phyloP scores from a whole-genome alignment of 2,797 vertebrate genomes.

The Echeneis naucrates region DNA sequence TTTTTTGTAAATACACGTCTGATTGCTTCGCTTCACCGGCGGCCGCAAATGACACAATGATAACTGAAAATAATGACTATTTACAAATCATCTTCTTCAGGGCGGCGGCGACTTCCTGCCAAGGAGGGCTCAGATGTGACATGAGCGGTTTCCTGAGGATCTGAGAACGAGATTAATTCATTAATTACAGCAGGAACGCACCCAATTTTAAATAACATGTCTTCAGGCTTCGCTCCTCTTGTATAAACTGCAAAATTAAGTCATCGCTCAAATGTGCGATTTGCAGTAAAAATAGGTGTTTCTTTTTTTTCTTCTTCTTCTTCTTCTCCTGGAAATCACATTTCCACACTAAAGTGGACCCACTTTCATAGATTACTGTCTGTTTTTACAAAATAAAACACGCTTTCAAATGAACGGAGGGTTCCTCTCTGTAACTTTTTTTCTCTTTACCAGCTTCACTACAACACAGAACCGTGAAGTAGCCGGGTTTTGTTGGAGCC shows the following conservation, averaged over 20 bases:
- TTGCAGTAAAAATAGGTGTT: neutral
- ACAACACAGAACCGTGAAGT: too few relatives aligned
- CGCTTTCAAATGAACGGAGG: too few relatives aligned
- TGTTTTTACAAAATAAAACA: too few relatives aligned
- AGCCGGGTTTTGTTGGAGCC: too few relatives aligned
- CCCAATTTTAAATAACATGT: neutral
- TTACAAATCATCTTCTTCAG: neutral
- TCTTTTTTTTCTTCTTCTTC: too few relatives aligned
- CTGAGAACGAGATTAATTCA: neutral
- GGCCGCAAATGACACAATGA: neutral
- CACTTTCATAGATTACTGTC: too few relatives aligned
- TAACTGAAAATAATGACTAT: slow-evolving; percentile 4
- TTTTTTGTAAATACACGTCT: slow-evolving; percentile 2
- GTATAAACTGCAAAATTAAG: neutral
- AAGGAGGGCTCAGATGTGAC: neutral
- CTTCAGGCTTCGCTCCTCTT: neutral
- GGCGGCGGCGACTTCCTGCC: neutral
- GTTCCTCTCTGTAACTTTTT: too few relatives aligned
- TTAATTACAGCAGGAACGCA: neutral
- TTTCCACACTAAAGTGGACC: too few relatives aligned
- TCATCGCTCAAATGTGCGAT: neutral
- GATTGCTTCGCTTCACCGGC: neutral
- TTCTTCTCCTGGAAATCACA: too few relatives aligned
- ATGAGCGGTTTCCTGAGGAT: neutral
- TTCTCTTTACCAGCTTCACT: too few relatives aligned